A percentile compares a stretch with the other conserved stretches of the same genome.
phyloP scores from a whole-genome alignment of 2,797 vertebrate species.

The Antennarius maculatus region DNA sequence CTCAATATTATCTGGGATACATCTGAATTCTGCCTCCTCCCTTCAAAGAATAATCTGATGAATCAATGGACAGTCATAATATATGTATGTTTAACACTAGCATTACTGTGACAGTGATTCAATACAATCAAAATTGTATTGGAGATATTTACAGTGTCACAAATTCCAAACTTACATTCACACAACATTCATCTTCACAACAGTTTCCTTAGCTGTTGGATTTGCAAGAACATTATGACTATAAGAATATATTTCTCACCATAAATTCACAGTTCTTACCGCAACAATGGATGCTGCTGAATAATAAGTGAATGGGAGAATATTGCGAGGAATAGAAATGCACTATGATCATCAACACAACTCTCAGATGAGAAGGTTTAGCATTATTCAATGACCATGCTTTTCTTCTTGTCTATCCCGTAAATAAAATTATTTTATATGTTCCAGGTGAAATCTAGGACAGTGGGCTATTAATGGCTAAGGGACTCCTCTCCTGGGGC shows the following conservation, averaged over 20 bases:
- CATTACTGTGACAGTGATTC: too few relatives aligned
- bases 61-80: too few relatives aligned
- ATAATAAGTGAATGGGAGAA: not conserved
- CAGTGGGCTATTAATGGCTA: conserved; percentile 77
- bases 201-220: not conserved
- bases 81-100: too few relatives aligned
- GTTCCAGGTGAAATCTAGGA: conserved; percentile 73
- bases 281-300: not conserved
- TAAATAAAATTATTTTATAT: conserved; percentile 78
- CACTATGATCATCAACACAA: conserved; percentile 28
- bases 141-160: not conserved
- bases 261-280: not conserved
- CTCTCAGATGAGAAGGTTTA: conserved; percentile 25
- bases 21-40: too few relatives aligned
- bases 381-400: conserved; percentile 31
- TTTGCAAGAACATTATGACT: not conserved
- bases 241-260: not conserved
- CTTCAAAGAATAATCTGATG: too few relatives aligned
- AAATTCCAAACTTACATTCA: not conserved
- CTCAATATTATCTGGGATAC: too few relatives aligned
- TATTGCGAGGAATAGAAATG: conserved; percentile 33
- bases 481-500: conserved; percentile 74
- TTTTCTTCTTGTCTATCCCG: conserved; percentile 54
- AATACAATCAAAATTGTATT: not conserved
- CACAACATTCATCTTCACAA: not conserved